Percentiles rank a stretch among this genome's conserved stretches.
Evolutionary conservation across 2,888 invertebrate species (phyloP).

Genomic region (Tiphia femorata): DNA sequence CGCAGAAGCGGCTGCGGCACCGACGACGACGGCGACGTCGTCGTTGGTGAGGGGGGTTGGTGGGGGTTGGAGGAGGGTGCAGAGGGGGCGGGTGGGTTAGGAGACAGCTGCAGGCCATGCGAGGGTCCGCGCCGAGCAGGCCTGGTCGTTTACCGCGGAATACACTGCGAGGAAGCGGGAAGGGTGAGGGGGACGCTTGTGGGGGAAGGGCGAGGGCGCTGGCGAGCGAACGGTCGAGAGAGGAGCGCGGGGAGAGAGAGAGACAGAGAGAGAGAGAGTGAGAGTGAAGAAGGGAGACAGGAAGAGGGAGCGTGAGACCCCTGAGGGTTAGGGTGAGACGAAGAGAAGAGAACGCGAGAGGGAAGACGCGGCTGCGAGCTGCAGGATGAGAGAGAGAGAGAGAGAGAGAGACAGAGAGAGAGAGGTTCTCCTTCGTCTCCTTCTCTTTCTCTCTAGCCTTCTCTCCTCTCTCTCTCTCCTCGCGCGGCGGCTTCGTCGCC

Average conservation of each 20-base stretch:
- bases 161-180: conserved; percentile 40
- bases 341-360: conserved; percentile 19
- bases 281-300: conserved; percentile 8
- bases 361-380: background rate
- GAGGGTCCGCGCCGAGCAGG: conserved; percentile 61
- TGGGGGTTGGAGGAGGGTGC: conserved; percentile 23
- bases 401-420: conserved; percentile 14
- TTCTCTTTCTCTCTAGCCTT: background rate
- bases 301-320: conserved; percentile 10
- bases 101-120: conserved; percentile 66
- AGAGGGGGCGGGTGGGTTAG: conserved; percentile 42
- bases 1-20: conserved; percentile 18
- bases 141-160: conserved; percentile 56
- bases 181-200: conserved; percentile 12
- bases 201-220: conserved; percentile 2
- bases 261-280: conserved; percentile 9
- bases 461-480: conserved; percentile 6
- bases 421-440: background rate
- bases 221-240: background rate
- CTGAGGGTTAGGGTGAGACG: no score
- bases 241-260: conserved; percentile 2
- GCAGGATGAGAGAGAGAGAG: conserved; percentile 12
- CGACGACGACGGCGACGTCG: conserved; percentile 14
- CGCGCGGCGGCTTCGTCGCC: conserved; percentile 2
- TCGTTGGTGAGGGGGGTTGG: conserved; percentile 7